Percentiles rank a stretch among this genome's conserved stretches.
phyloP scores from a whole-genome alignment of 2,888 invertebrate genomes.

The Lepidocyrtinus sp. region DNA sequence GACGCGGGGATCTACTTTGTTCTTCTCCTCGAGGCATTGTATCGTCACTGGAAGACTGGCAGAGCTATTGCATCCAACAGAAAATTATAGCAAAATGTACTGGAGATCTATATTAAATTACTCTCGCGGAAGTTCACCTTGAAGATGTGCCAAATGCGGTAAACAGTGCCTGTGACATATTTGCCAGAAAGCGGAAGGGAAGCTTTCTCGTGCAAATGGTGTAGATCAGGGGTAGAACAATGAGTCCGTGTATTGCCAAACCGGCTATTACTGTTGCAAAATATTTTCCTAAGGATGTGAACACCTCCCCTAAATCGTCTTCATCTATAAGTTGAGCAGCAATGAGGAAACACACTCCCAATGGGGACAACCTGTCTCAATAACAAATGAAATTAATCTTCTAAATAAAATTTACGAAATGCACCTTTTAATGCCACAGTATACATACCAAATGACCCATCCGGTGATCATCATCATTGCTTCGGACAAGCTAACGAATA shows the following conservation, averaged over 20 bases:
- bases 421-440: not conserved
- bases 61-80: constrained; percentile 38
- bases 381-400: not conserved
- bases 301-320: constrained; percentile 84
- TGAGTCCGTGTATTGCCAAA: constrained; percentile 90
- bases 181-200: constrained; percentile 85
- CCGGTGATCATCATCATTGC: constrained; percentile 97
- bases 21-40: constrained; percentile 63
- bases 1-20: constrained; percentile 60
- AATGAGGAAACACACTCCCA: constrained; percentile 91
- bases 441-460: constrained; percentile 92
- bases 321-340: constrained; percentile 93
- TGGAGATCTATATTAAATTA: not conserved
- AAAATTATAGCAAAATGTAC: not conserved
- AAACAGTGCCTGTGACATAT: constrained; percentile 92
- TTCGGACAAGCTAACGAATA: constrained; percentile 90
- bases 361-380: constrained; percentile 83
- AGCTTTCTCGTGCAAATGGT: constrained; percentile 85
- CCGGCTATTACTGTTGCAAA: constrained; percentile 93
- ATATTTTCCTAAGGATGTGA: constrained; percentile 92
- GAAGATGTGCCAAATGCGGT: constrained; percentile 98
- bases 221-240: constrained; percentile 89
- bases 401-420: not conserved
- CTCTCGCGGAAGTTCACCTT: constrained; percentile 74
- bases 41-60: constrained; percentile 65